A percentile compares a stretch with the other conserved stretches of the same genome.
phyloP scores from a whole-genome alignment of 2,888 invertebrate species.

The Shargacucullia verbasci region DNA sequence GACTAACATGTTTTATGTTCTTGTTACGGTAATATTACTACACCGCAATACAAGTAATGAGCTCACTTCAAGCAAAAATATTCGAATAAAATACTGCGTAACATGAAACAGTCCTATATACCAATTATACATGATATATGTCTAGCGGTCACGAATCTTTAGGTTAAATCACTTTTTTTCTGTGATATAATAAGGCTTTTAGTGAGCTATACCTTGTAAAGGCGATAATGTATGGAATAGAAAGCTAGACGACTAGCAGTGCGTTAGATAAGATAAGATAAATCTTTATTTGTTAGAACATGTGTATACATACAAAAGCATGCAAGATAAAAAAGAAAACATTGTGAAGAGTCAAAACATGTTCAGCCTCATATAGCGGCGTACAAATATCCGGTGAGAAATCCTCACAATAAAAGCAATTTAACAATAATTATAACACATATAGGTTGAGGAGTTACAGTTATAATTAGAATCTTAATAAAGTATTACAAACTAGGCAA shows the following conservation, averaged over 20 bases:
- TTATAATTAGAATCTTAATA: too few species aligned
- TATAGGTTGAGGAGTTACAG: too few species aligned
- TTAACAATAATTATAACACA: too few species aligned
- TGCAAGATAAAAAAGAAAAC: too few species aligned
- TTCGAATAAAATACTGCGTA: slow-evolving; percentile 7
- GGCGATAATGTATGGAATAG: slow-evolving; percentile 41
- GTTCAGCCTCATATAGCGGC: too few species aligned
- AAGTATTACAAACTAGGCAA: too few species aligned
- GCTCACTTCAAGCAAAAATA: slow-evolving; percentile 12
- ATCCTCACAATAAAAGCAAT: too few species aligned
- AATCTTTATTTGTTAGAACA: too few species aligned
- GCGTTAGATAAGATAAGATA: too few species aligned
- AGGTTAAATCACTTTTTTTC: slow-evolving; percentile 41
- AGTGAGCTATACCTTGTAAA: slow-evolving; percentile 33
- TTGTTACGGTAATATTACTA: slow-evolving; percentile 33
- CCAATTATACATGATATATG: slow-evolving; percentile 30
- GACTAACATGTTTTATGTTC: slow-evolving; percentile 29
- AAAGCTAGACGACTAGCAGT: slow-evolving; percentile 50
- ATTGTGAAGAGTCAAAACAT: too few species aligned
- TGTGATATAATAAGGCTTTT: slow-evolving; percentile 35
- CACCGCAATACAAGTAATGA: slow-evolving; percentile 31
- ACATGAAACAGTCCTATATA: slow-evolving; percentile 13
- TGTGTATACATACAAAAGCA: too few species aligned
- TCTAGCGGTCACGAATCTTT: slow-evolving; percentile 50
- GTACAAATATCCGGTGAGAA: too few species aligned